Evolutionary conservation across 2,113 vertebrate genomes (phyloP).

Genomic region (Axis porcinus): DNA sequence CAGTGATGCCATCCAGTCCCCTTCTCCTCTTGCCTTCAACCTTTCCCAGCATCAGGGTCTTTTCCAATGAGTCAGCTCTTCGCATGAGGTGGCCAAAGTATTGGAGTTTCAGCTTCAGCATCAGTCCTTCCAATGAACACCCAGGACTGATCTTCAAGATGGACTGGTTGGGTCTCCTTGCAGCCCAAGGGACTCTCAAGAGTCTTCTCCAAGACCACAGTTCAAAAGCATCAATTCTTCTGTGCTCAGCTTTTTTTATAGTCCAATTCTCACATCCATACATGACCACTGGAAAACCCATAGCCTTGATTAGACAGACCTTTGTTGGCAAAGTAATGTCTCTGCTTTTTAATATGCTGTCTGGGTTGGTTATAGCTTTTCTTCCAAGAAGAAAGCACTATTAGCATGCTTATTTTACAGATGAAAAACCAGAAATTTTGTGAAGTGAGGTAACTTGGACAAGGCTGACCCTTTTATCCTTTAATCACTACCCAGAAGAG

Average conservation of each 20-base stretch:
- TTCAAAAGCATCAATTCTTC: not conserved
- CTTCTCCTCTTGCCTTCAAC: not conserved
- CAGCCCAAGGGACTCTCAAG: not conserved
- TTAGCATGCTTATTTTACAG: not conserved
- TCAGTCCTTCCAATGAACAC: not conserved
- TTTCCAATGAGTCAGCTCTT: not conserved
- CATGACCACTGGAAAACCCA: not conserved
- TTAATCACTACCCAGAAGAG: not conserved
- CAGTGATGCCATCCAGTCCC: not conserved
- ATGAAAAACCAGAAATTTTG: not conserved
- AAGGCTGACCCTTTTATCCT: not conserved
- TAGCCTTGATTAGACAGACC: not conserved
- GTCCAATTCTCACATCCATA: not conserved
- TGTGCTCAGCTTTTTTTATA: not conserved
- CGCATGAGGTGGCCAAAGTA: fast-evolving
- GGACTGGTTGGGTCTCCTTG: not conserved
- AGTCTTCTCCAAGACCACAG: not conserved
- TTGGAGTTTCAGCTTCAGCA: not conserved
- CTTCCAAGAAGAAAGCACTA: not conserved
- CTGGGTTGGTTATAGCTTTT: not conserved
- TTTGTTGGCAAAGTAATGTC: not conserved
- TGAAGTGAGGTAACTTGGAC: not conserved
- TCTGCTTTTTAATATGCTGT: not conserved
- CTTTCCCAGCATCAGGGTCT: not conserved
- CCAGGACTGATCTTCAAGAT: not conserved